A percentile compares a stretch with the other conserved stretches of the same genome.
Conservation (phyloP, 1,140 invertebrate species). For the Plectrocnemia conspersa region DNA sequence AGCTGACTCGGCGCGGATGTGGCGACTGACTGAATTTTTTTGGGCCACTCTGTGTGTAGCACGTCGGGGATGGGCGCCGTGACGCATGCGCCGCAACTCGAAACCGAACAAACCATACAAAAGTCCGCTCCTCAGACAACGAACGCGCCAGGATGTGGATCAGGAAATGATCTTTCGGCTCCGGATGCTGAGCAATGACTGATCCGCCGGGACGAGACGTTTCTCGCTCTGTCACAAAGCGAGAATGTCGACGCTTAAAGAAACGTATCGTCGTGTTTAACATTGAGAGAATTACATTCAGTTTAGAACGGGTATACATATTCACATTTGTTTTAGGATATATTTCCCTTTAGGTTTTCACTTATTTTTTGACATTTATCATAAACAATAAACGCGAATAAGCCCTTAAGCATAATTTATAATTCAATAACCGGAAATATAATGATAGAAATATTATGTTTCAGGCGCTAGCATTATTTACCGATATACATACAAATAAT, state of each 20-base stretch:
- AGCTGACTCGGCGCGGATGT: conserved; percentile 4
- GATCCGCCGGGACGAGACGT: conserved; percentile 1
- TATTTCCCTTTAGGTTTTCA: too few relatives aligned
- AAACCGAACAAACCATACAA: neutral
- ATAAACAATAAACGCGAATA: too few relatives aligned
- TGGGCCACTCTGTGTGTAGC: conserved; percentile 6
- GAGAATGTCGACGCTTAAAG: neutral
- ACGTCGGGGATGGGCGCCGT: conserved; percentile 1
- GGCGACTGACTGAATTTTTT: conserved; percentile 8
- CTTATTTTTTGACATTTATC: too few relatives aligned
- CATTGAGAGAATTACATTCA: too few relatives aligned
- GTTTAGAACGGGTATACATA: too few relatives aligned
- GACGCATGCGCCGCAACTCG: neutral
- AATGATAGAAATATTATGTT: too few relatives aligned
- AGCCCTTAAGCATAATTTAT: too few relatives aligned
- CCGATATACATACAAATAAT: too few relatives aligned
- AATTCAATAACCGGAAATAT: too few relatives aligned
- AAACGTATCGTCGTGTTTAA: too few relatives aligned
- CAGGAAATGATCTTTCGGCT: conserved; percentile 3
- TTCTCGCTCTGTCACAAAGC: neutral
- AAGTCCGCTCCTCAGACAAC: conserved; percentile 3
- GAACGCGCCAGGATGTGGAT: conserved; percentile 3
- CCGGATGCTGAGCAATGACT: neutral
- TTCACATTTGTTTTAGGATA: too few relatives aligned
- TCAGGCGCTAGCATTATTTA: too few relatives aligned